Base-by-base conservation (phyloP, 2,888 invertebrate species). In the Ecliptopera silaceata region DNA sequence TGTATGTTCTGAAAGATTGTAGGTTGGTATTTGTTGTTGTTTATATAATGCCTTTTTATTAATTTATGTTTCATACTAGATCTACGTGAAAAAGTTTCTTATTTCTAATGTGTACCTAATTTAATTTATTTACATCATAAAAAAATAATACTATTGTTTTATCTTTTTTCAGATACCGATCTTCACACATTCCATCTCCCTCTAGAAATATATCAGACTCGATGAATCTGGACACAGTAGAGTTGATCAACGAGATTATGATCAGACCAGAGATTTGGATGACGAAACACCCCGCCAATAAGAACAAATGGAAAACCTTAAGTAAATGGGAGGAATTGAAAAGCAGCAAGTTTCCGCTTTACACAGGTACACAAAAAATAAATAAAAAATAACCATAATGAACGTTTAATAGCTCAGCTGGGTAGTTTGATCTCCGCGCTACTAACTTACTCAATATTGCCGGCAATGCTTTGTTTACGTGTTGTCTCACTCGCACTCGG, bases 191-290 rank as follows among this genome's bases (percentile, higher is more conserved):
- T 15, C 36, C 29, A 31, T 31, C 31, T 15, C 12, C 13, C 10
- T 29, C 13, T 29, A 53, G 53, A 34, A 31, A 15, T 13, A 8
- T 6, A 2, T 32, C 17, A 0, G 48, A 48, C 18, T 29, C 18
- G 1, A 52, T 53, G 53, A 53, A 53, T 41, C 31, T 59, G 49
- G 59, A 59, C 20, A 50, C 54, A 13, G 49, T 59, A 31, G 59
- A 59, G 42, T 31, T 59, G 39, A 63, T 65, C 46, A 50, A 58
- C 4, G 63, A 65, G 42, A 60, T 65, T 18, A 58, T 45, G 56
- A 44, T 56, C 38, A 45, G 61, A 0, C 65, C 65, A 1, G 65
- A 61, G 48, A 57, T 65, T 11, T 65, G 65, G 65, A 57, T 53
- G 57, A 36, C 59, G 13, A 61, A 54, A 45, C 50, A 65, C 29